A percentile compares a stretch with the other conserved stretches of the same genome.
Conservation (phyloP, 2,888 invertebrate species). For the Caenorhabditis auriculariae region DNA sequence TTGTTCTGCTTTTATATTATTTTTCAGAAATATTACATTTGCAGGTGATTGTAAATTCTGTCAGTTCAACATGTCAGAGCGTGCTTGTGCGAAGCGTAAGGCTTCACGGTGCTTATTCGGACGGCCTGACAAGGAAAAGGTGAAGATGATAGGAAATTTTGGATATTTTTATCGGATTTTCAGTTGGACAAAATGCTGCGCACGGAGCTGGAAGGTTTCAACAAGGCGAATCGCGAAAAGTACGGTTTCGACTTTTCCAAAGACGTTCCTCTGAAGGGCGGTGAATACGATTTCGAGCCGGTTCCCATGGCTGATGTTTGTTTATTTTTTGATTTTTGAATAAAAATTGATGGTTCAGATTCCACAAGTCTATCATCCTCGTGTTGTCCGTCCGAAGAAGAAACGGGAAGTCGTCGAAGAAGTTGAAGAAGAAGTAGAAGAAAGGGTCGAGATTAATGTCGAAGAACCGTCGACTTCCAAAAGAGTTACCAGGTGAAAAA, state of each 20-base stretch:
- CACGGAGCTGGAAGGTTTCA: conserved; percentile 1
- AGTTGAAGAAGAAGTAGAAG: background rate
- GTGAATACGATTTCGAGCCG: conserved; percentile 13
- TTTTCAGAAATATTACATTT: conserved; percentile 4
- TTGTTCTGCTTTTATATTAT: no score
- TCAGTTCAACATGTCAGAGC: no score
- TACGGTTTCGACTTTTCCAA: conserved; percentile 20
- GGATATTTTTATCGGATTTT: background rate
- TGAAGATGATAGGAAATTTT: background rate
- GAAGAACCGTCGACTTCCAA: conserved; percentile 2
- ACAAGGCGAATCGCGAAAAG: conserved; percentile 5
- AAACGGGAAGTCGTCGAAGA: conserved; percentile 2
- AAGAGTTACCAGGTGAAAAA: conserved; percentile 12
- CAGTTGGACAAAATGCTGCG: conserved; percentile 6
- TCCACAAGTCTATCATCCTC: conserved; percentile 10
- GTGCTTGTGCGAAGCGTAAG: conserved; percentile 7
- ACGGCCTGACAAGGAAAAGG: conserved; percentile 15
- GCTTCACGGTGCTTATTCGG: conserved; percentile 24
- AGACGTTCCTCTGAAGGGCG: conserved; percentile 10
- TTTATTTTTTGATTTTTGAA: background rate
- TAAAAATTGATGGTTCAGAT: background rate
- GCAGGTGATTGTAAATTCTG: conserved; percentile 6
- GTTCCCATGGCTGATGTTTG: conserved; percentile 3
- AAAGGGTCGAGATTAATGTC: conserved; percentile 2
- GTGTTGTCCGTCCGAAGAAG: background rate